These are phyloP conservation scores for Oryzaephilus surinamensis DNA, from an alignment of 1,140 invertebrate genomes.

Conservation along the genomic window DNA sequence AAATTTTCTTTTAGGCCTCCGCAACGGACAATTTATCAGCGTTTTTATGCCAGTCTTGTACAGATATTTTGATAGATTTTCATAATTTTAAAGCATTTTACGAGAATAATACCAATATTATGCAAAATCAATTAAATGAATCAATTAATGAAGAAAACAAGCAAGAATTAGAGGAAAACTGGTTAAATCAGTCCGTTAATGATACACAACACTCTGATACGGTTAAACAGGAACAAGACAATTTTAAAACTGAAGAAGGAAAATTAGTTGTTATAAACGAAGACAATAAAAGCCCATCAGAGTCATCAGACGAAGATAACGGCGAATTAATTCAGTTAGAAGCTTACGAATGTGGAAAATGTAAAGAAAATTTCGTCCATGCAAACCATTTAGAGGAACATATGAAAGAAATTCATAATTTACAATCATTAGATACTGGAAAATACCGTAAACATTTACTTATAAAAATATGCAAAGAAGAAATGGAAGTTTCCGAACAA, in stretches of 20 bases:
- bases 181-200: not conserved
- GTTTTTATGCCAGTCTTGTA: conserved; percentile 21
- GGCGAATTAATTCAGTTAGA: not conserved
- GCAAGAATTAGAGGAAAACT: not conserved
- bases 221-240: not conserved
- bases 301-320: not conserved
- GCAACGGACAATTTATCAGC: conserved; percentile 20
- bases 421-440: conserved; percentile 6
- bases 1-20: conserved; percentile 11
- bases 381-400: too few species aligned
- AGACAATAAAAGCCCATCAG: too few species aligned
- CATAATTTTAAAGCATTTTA: conserved; percentile 23
- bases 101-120: conserved; percentile 17
- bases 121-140: conserved; percentile 11
- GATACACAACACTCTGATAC: not conserved
- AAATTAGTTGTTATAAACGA: conserved; percentile 1
- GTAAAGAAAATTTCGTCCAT: not conserved
- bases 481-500: conserved; percentile 4
- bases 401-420: conserved; percentile 1
- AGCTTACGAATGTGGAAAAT: not conserved
- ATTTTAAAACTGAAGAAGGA: not conserved
- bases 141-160: conserved; percentile 1
- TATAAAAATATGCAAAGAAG: conserved; percentile 6
- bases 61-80: conserved; percentile 16
- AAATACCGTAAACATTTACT: conserved; percentile 2